A percentile compares a stretch with the other conserved stretches of the same genome.
Conservation (phyloP, 2,113 vertebrate species). For the Nipponia nippon region DNA sequence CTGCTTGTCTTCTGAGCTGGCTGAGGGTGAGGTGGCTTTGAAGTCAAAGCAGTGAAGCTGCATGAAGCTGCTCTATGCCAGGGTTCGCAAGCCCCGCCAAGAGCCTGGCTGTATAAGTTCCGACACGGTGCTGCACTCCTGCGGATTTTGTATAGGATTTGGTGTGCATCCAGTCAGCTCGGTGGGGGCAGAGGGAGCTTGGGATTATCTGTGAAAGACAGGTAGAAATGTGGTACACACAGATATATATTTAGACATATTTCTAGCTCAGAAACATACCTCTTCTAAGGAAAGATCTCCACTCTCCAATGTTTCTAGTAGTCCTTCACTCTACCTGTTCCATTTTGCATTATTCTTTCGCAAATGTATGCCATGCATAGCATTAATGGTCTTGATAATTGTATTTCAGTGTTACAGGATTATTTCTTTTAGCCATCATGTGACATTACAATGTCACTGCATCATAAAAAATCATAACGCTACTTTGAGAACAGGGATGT, state of each 20-base stretch:
- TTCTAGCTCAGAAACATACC: not conserved
- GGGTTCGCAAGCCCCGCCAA: not conserved
- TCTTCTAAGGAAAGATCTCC: not conserved
- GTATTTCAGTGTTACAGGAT: not conserved
- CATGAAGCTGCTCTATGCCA: not conserved
- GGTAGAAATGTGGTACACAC: not conserved
- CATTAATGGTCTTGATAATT: not conserved
- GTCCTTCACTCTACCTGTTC: not conserved
- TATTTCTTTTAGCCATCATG: not conserved
- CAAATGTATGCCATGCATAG: not conserved
- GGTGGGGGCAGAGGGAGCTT: not conserved
- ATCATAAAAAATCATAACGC: not conserved
- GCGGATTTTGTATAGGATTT: not conserved
- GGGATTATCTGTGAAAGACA: not conserved
- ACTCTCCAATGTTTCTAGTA: not conserved
- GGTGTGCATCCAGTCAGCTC: not conserved
- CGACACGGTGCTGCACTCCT: not conserved
- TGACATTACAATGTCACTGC: not conserved
- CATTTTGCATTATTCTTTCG: not conserved
- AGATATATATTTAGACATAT: fast-evolving
- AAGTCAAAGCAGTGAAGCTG: not conserved
- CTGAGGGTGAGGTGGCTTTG: not conserved
- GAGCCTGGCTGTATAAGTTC: not conserved
- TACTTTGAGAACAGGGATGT: not conserved
- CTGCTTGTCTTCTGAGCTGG: not conserved